Evolutionary conservation across 1,140 invertebrate species (phyloP).

Genomic region (Zophobas atratus): DNA sequence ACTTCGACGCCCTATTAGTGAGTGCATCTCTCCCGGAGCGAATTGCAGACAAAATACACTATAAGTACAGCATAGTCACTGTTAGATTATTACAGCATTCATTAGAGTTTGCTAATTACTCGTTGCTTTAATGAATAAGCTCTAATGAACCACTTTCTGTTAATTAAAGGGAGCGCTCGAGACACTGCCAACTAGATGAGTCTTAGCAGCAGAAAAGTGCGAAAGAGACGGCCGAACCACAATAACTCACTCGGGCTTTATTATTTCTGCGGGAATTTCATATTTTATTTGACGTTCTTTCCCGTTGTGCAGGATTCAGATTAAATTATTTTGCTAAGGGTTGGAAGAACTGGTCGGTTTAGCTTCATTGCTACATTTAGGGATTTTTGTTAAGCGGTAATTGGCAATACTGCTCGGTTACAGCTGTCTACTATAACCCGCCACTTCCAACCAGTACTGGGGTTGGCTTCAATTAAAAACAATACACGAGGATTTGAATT

Average conservation of each 20-base stretch:
- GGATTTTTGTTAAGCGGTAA: slow-evolving; percentile 58
- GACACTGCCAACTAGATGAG: slow-evolving; percentile 64
- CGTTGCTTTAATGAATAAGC: slow-evolving; percentile 90
- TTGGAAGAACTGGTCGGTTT: slow-evolving; percentile 51
- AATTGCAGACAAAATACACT: slow-evolving; percentile 64
- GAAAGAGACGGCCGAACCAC: slow-evolving; percentile 43
- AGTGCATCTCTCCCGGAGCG: slow-evolving; percentile 50
- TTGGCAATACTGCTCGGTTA: slow-evolving; percentile 54
- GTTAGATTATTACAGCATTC: slow-evolving; percentile 73
- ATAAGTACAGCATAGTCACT: slow-evolving; percentile 62
- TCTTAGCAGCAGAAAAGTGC: slow-evolving; percentile 58
- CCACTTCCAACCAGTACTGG: slow-evolving; percentile 51
- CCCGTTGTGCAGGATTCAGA: slow-evolving; percentile 54
- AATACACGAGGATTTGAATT: slow-evolving; percentile 53
- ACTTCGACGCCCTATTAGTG: slow-evolving; percentile 52
- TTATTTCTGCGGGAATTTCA: slow-evolving; percentile 53
- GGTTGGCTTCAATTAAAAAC: slow-evolving; percentile 52
- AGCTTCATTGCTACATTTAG: slow-evolving; percentile 54
- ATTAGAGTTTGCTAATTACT: slow-evolving; percentile 89
- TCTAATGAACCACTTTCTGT: slow-evolving; percentile 90
- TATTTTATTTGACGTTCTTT: slow-evolving; percentile 56
- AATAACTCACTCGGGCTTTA: slow-evolving; percentile 48
- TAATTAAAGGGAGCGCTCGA: slow-evolving; percentile 79
- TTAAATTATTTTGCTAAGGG: slow-evolving; percentile 56
- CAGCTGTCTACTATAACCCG: slow-evolving; percentile 49